Evolutionary conservation across 2,888 invertebrate genomes (phyloP), one percentile per base, ranked within the genome.

Genomic region (Hydrotaea cyrtoneurina): DNA sequence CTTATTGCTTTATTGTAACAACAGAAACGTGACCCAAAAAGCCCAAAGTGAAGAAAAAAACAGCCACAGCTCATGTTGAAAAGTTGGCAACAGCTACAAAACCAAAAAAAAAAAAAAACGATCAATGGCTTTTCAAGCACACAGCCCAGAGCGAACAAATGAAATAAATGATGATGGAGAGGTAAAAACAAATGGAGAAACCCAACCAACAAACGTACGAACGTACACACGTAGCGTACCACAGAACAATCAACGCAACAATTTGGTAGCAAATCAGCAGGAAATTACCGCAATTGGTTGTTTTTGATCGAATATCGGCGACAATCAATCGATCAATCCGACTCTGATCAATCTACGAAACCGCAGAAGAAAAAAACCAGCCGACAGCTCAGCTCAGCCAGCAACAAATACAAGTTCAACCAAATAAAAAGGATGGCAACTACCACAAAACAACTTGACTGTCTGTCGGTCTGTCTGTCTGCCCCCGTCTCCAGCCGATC

Each of bases 261-360:
- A 88, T 89, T 89, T 88, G 89, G 89, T 88, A 89, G 89, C 88
- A 90, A 90, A 90, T 90, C 90, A 89, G 90, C 91, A 89, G 91
- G 90, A 91, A 91, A 91, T 91, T 91, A 88, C 91, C 90, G 88
- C 91, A 89, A 90, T 90, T 89, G 88, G 89, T 89, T 89, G 88
- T 89, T 90, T 85, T 87, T 89, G 88, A 87, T 87, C 90, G 86
- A 88, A 85, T 83, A 86, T 85, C 83, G 86, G 86, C 89, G 89
- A 89, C 90, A 92, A 90, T 91, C 91, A 91, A 91, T 92, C 92
- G 91, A 91, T 91, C 90, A 90, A 90, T 86, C 88, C 88, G 86
- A 86, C 88, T 88, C 88, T 88, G 89, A 88, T 89, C 90, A 89
- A 82, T 85, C 85, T 80, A 69, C 50, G 31, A 46, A 23, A 43